Evolutionary conservation across 2,113 vertebrate genomes (phyloP), one percentile per base, ranked within the genome.

Genomic region (Oxyruncus cristatus): DNA sequence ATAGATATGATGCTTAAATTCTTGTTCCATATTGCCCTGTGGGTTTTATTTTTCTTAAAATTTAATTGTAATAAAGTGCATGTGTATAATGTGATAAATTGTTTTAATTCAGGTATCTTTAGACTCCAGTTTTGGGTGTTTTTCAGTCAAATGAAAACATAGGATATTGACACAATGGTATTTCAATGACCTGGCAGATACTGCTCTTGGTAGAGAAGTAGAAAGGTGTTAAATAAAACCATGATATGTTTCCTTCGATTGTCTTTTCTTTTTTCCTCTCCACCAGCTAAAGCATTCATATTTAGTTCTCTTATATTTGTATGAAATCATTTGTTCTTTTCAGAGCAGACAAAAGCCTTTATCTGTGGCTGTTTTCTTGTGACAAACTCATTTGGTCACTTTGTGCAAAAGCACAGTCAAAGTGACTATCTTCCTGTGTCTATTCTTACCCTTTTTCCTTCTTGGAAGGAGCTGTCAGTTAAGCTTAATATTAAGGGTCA

Each of bases 391-490:
- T 47, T 76, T 88, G 59, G 77, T 80, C 72, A 72, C 44, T 72
- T 88, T 81, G 47, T 86, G 72, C 24, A 91, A 96, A 96, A 85
- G 63, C 76, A 90, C 55, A 76, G 75, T 66, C 58, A 21, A 84
- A 94, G 68, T 71, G 14, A 87, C 86, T 76, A 21, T 72, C 6
- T 66, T 61, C 65, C 50, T 74, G 16, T 47, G 76, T 82, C 42
- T 74, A 33, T 80, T 70, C 50, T 72, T 82, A 55, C 18, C 20
- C 12, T 71, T 89, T 77, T 83, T 93, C 61, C 63, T 90, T 73
- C 88, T 94, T 71, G 52, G 84, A 76, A 95, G 56, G 63, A 96
- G 74, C 93, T 96, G 95, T 93, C 86, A 89, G 56, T 88, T 90
- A 82, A 80, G 47, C 85, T 94, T 95, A 95, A 94, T 82, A 63